Percentiles rank a stretch among this genome's conserved stretches.
Evolutionary conservation across 2,113 vertebrate species (phyloP).

Genomic region (Rallus limicola): DNA sequence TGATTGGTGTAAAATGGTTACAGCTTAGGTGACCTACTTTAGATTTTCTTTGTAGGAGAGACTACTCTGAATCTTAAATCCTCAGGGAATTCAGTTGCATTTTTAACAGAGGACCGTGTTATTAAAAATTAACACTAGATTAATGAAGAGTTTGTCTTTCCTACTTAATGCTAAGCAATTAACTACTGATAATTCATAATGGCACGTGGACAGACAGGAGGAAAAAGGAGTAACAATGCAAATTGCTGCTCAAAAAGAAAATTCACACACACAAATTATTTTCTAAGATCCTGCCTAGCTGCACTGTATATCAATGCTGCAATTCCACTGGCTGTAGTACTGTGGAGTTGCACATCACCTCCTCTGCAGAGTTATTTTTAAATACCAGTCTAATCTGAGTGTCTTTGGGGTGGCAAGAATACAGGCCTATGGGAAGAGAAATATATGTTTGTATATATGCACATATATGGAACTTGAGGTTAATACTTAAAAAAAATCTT

Average conservation of each 20-base stretch:
- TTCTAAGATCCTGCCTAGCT: not conserved
- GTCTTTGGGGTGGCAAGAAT: not conserved
- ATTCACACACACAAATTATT: not conserved
- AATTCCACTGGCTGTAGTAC: not conserved
- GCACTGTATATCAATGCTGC: not conserved
- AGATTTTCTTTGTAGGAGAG: not conserved
- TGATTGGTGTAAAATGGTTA: not conserved
- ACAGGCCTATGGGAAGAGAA: not conserved
- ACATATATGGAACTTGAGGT: not conserved
- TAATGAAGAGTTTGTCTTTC: not conserved
- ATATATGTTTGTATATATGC: not conserved
- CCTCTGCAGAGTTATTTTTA: not conserved
- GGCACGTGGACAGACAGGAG: not conserved
- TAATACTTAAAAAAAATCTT: not conserved
- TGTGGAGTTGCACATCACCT: fast-evolving
- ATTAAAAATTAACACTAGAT: not conserved
- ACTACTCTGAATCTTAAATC: not conserved
- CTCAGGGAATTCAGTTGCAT: not conserved
- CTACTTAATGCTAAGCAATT: not conserved
- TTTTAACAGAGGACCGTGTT: not conserved
- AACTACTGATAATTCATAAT: not conserved
- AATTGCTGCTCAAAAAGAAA: not conserved
- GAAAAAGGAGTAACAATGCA: not conserved
- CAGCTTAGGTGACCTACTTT: not conserved
- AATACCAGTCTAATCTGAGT: not conserved